These are phyloP conservation scores for Empis stercorea DNA, from an alignment of 2,888 invertebrate genomes.

Conservation along the genomic window DNA sequence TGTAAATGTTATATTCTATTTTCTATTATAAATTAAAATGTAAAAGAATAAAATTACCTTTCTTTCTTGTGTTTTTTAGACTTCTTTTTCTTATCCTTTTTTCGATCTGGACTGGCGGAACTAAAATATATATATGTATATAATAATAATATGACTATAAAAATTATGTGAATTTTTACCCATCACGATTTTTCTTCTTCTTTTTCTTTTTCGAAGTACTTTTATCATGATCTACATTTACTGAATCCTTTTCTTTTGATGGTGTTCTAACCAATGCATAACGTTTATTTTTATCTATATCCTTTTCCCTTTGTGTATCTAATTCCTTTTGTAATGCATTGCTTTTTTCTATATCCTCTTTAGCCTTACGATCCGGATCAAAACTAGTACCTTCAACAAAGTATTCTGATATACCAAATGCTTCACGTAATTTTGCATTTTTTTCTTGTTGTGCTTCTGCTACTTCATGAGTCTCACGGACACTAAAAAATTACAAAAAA, in stretches of 20 bases:
- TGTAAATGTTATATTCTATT: not conserved
- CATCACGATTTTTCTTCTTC: constrained; percentile 60
- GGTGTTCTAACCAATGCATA: constrained; percentile 70
- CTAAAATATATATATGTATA: constrained; percentile 37
- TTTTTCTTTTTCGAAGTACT: constrained; percentile 42
- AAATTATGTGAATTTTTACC: constrained; percentile 36
- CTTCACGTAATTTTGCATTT: constrained; percentile 83
- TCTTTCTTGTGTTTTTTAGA: constrained; percentile 63
- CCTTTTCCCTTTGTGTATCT: constrained; percentile 26
- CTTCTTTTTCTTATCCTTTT: constrained; percentile 67
- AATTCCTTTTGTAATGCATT: constrained; percentile 36
- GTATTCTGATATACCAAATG: constrained; percentile 86
- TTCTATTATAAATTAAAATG: not conserved
- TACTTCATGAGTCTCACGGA: constrained; percentile 89
- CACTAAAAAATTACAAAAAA: constrained; percentile 41
- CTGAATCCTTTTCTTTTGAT: constrained; percentile 42
- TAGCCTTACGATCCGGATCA: constrained; percentile 59
- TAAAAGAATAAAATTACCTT: constrained; percentile 38
- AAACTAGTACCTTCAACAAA: constrained; percentile 91
- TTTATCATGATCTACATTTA: constrained; percentile 36
- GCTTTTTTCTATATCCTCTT: constrained; percentile 38
- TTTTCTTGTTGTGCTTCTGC: constrained; percentile 94
- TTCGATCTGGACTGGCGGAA: constrained; percentile 56
- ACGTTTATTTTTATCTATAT: constrained; percentile 36
- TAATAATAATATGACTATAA: constrained; percentile 5